Base-by-base conservation (phyloP, 2,797 vertebrate genomes). In the Ceyx erithaca region DNA sequence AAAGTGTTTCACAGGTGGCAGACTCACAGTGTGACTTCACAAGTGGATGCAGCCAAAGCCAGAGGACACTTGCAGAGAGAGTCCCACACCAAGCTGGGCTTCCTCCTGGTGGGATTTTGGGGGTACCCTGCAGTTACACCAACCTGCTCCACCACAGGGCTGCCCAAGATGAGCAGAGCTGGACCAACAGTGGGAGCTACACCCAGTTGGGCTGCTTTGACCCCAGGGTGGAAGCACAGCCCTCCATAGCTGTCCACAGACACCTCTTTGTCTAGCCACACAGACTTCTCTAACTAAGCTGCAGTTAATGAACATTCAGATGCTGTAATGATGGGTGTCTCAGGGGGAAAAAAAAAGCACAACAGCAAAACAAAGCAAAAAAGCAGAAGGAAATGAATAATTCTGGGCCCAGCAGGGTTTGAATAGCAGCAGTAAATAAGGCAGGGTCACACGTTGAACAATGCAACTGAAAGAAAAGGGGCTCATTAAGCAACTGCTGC, bases 261-360 rank as follows among this genome's bases (percentile, higher is more conserved):
- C 25, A 69, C 1, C 43, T 43, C 72, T 85, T 68, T 75, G 79
- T 68, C 54, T 76, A n/a, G 43, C 25, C 3, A 0, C 0, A 3
- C 14, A 14, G 35, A 87, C 37, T 26, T 43, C 61, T 81, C 66
- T 80, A 86, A 87, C 49, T 61, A 30, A 71, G 89, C 51, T 17
- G 20, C 87, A 78, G 43, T 49, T 82, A 72, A 70, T 37, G 61
- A 89, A 77, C 66, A 43, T 22, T 78, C 61, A 70, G 48, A 57
- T 35, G 66, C 31, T 45, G 9, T 35, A 92, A 82, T 73, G 75
- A 80, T 35, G 57, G 25, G 4, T 68, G 37, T 52, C 52, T 63
- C 31, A 25, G 20, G 14, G 35, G 25, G 84, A 71, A 45, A 85
- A 76, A 0, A 0, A 22, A 62, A 48, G 3, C 0, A 4, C 0